Base-by-base conservation (phyloP, 2,113 vertebrate species). In the Halcyon malimbica region DNA sequence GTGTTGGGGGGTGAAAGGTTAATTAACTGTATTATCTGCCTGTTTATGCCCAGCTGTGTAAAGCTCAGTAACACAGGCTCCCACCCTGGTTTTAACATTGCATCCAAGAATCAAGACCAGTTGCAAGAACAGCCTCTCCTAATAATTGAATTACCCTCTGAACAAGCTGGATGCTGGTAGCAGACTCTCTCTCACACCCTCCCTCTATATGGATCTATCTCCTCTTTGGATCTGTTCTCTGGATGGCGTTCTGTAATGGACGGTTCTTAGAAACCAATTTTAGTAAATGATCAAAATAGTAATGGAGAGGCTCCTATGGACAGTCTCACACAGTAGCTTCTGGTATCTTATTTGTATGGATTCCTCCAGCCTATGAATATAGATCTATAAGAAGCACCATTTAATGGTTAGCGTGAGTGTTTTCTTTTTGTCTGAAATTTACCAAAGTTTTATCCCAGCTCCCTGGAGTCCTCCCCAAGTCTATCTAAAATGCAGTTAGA, bases 401-500 rank as follows among this genome's bases (percentile, higher is more conserved):
- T 94, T 97, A 98, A 98, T 87, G 96, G 96, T 65, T 94, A 90
- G 82, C 2, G 23, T 96, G 94, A 90, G 95, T 87, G 97, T 97
- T 89, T 92, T 91, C 90, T 97, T 98, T 98, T 98, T 98, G 96
- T 98, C 98, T 98, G 98, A 98, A 99, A 99, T 99, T 98, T 99
- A 98, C 98, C 98, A 98, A 99, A 99, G 98, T 99, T 99, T 99
- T 98, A 97, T 97, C 91, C 93, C 95, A 96, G 98, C 98, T 99
- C 99, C 99, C 99, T 92, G 88, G 99, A 98, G 99, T 97, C 97
- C 95, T 98, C 89, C 98, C 98, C 98, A 97, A 99, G 99, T 99
- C 99, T 99, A 99, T 99, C 99, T 99, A 98, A 99, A 99, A 99
- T 99, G 99, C 98, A 98, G 99, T 99, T 99, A 99, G 98, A 99